phyloP scores from a whole-genome alignment of 2,113 vertebrate genomes.

The Sylvilagus bachmani region DNA sequence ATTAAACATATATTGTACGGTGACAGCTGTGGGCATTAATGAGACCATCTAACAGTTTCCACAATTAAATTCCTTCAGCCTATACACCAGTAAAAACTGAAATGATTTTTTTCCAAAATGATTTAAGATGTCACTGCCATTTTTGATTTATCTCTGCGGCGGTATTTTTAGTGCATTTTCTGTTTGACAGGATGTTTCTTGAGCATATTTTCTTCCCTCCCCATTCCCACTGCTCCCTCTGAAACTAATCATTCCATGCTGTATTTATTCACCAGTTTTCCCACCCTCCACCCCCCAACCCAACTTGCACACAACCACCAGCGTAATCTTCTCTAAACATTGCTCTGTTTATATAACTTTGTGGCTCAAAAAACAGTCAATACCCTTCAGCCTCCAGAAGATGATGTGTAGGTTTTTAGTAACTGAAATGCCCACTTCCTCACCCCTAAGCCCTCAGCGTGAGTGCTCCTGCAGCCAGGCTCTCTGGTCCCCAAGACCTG shows the following conservation, averaged over 20 bases:
- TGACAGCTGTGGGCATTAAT: conserved; percentile 64
- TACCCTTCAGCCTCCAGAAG: not conserved
- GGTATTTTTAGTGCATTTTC: conserved; percentile 55
- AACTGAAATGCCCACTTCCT: not conserved
- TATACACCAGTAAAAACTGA: conserved; percentile 63
- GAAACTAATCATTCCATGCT: conserved; percentile 47
- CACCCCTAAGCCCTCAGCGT: not conserved
- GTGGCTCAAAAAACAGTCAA: conserved; percentile 45
- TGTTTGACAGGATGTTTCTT: conserved; percentile 75
- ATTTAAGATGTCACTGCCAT: conserved; percentile 20
- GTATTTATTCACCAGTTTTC: conserved; percentile 44
- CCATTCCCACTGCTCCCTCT: conserved; percentile 49
- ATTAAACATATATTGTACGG: conserved; percentile 59
- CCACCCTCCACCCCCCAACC: not conserved
- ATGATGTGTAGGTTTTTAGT: not conserved
- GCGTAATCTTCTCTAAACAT: conserved; percentile 70
- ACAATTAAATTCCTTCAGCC: conserved; percentile 61
- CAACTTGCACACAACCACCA: conserved; percentile 18
- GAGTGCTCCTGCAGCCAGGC: not conserved
- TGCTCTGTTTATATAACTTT: conserved; percentile 72
- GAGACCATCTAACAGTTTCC: conserved; percentile 52
- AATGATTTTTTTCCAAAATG: conserved; percentile 66
- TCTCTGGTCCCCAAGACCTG: not conserved
- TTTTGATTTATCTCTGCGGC: conserved; percentile 52
- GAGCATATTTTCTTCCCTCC: not conserved